Conservation (phyloP, 1,140 invertebrate species). For the Trichomalopsis sarcophagae region DNA sequence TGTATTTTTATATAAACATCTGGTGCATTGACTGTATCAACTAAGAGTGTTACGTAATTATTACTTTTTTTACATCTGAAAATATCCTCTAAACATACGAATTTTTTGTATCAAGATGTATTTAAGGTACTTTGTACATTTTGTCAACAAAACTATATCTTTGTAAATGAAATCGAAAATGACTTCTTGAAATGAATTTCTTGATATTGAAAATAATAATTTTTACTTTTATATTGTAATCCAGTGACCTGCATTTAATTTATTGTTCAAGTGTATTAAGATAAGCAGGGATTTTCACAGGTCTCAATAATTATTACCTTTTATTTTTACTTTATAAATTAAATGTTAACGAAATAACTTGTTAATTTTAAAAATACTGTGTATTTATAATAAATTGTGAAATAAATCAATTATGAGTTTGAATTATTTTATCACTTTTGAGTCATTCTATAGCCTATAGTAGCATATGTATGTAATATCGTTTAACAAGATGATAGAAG, state of each 20-base stretch:
- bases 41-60: constrained; percentile 9
- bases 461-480: background rate
- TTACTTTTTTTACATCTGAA: background rate
- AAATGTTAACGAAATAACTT: background rate
- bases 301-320: background rate
- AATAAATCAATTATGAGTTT: constrained; percentile 1
- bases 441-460: background rate
- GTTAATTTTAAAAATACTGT: background rate
- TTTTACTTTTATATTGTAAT: constrained; percentile 11
- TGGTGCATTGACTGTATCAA: background rate
- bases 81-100: background rate
- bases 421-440: background rate
- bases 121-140: background rate
- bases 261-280: background rate
- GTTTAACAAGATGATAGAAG: background rate
- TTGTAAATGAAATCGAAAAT: background rate
- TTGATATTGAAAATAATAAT: constrained; percentile 4
- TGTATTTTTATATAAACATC: constrained; percentile 24
- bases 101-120: background rate
- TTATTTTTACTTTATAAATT: background rate
- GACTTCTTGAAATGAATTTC: background rate
- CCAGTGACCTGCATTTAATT: background rate
- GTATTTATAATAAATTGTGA: constrained; percentile 34
- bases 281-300: background rate
- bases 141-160: background rate